Evolutionary conservation across 2,797 vertebrate species (phyloP).

Genomic region (Sebastes nivosus): DNA sequence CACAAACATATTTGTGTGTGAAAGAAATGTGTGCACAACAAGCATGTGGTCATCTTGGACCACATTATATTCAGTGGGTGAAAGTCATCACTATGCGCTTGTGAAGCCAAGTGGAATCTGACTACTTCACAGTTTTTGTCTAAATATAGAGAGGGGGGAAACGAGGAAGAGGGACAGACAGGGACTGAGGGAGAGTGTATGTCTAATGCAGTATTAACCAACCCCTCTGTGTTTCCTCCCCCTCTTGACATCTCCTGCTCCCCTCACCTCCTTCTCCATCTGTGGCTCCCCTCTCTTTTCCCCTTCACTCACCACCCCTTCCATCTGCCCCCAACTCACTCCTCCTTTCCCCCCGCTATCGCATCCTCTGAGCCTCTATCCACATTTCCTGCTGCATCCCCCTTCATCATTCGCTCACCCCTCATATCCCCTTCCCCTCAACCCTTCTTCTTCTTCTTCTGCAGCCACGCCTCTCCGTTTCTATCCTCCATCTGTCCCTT

Average conservation of each 20-base stretch:
- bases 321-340: slow-evolving; percentile 53
- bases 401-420: slow-evolving; percentile 10
- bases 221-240: slow-evolving; percentile 64
- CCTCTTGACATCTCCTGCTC: slow-evolving; percentile 62
- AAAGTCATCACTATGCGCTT: slow-evolving; percentile 73
- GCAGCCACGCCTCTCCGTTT: slow-evolving; percentile 4
- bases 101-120: slow-evolving; percentile 79
- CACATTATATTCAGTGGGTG: slow-evolving; percentile 54
- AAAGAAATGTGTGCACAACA: slow-evolving; percentile 17
- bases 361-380: slow-evolving; percentile 34
- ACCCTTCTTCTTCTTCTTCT: slow-evolving; percentile 1
- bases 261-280: slow-evolving; percentile 72
- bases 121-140: slow-evolving; percentile 81
- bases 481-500: slow-evolving; percentile 35
- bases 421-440: slow-evolving; percentile 9
- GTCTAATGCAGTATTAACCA: slow-evolving; percentile 77
- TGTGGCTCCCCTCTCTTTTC: slow-evolving; percentile 56
- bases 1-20: slow-evolving; percentile 36
- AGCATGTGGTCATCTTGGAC: slow-evolving; percentile 55
- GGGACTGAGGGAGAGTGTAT: slow-evolving; percentile 56
- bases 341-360: slow-evolving; percentile 3
- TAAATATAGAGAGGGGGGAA: slow-evolving; percentile 78
- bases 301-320: slow-evolving; percentile 47
- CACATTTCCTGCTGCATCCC: slow-evolving; percentile 25
- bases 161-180: slow-evolving; percentile 60